A percentile compares a stretch with the other conserved stretches of the same genome.
Evolutionary conservation across 2,113 vertebrate species (phyloP).

Genomic region (Excalfactoria chinensis): DNA sequence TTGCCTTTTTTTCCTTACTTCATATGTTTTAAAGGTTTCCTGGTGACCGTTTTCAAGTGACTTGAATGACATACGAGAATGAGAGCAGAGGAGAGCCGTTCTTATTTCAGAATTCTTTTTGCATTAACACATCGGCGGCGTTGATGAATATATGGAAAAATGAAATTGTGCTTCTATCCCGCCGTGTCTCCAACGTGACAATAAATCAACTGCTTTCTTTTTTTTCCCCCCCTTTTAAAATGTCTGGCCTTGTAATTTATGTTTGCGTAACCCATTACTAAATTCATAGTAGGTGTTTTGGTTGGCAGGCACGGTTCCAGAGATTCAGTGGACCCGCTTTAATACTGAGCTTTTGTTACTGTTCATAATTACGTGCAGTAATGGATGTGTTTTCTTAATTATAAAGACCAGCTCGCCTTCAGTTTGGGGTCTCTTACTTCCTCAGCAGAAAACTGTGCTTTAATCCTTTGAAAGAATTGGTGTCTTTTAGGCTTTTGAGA

Average conservation of each 20-base stretch:
- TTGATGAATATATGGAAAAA: slow-evolving; percentile 91
- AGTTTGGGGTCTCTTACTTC: slow-evolving; percentile 28
- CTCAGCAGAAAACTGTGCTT: slow-evolving; percentile 10
- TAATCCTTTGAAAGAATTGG: slow-evolving; percentile 31
- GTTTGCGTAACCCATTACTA: slow-evolving; percentile 90
- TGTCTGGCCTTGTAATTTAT: slow-evolving; percentile 90
- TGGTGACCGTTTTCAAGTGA: slow-evolving; percentile 58
- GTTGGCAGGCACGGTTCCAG: slow-evolving; percentile 82
- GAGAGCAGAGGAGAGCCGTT: slow-evolving; percentile 55
- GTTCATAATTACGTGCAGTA: slow-evolving; percentile 71
- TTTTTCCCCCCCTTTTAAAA: slow-evolving; percentile 86
- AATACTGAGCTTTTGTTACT: slow-evolving; percentile 76
- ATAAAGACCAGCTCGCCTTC: slow-evolving; percentile 4
- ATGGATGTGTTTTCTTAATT: slow-evolving; percentile 63
- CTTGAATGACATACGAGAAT: slow-evolving; percentile 59
- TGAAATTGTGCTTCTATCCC: slow-evolving; percentile 84
- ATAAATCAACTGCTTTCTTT: slow-evolving; percentile 89
- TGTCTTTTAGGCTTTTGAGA: not conserved
- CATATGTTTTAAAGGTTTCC: not conserved
- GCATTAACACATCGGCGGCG: slow-evolving; percentile 84
- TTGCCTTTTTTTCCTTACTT: not conserved
- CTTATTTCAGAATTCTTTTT: slow-evolving; percentile 84
- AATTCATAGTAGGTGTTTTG: slow-evolving; percentile 90
- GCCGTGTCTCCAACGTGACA: slow-evolving; percentile 84
- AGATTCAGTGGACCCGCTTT: slow-evolving; percentile 74